These are phyloP conservation scores for Pelodiscus sinensis DNA, from an alignment of 2,113 vertebrate genomes.

Conservation along the genomic window DNA sequence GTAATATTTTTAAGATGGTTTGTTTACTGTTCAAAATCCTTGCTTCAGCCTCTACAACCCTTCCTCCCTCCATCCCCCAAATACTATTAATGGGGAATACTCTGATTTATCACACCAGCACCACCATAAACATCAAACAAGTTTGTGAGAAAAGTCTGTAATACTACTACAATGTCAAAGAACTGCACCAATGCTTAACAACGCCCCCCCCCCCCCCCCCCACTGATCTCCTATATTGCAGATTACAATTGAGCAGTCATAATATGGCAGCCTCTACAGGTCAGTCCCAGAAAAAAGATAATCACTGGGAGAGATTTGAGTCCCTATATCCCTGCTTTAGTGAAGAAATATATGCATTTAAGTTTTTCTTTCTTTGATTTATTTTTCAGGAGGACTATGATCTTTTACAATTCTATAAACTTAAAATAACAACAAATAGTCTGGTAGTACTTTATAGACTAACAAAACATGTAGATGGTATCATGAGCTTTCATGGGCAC, in stretches of 20 bases:
- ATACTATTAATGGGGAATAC: neutral
- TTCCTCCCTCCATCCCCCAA: neutral
- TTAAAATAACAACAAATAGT: too few relatives aligned
- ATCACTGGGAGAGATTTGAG: slow-evolving; percentile 43
- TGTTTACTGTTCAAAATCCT: neutral
- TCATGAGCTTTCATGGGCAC: too few relatives aligned
- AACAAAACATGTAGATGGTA: too few relatives aligned
- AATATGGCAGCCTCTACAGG: slow-evolving; percentile 59
- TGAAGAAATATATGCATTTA: neutral
- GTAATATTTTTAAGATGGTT: neutral
- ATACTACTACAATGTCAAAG: slow-evolving; percentile 62
- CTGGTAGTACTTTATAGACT: too few relatives aligned
- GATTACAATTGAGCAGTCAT: too few relatives aligned
- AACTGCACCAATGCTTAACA: slow-evolving; percentile 13
- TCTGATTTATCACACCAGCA: slow-evolving; percentile 36
- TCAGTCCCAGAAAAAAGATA: slow-evolving; percentile 56
- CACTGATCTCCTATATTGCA: slow-evolving; percentile 62
- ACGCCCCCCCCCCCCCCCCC: too few relatives aligned
- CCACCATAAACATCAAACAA: slow-evolving; percentile 6
- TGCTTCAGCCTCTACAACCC: neutral
- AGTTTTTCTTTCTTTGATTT: slow-evolving; percentile 12
- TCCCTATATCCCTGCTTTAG: slow-evolving; percentile 43
- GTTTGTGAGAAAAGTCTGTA: slow-evolving; percentile 26
- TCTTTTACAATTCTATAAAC: slow-evolving; percentile 32
- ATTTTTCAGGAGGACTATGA: neutral